phyloP scores from a whole-genome alignment of 2,888 invertebrate genomes.

The Amiota minor region DNA sequence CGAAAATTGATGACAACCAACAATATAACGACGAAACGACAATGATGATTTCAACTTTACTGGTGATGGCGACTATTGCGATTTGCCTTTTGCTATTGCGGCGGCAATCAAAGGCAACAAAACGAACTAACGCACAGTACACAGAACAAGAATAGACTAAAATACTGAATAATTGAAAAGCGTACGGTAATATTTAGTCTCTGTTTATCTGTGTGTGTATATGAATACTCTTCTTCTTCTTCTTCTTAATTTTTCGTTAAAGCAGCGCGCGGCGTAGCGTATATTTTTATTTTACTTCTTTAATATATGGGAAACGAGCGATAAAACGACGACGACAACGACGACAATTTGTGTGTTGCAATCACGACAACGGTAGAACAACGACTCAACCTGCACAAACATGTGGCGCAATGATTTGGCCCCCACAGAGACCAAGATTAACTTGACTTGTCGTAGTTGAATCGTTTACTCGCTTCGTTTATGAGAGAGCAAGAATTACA shows the following conservation, averaged over 20 bases:
- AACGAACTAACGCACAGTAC: constrained; percentile 6
- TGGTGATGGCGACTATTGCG: constrained; percentile 19
- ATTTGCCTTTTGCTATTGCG: too few relatives aligned
- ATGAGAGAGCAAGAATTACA: background rate
- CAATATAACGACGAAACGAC: constrained; percentile 30
- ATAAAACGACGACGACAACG: background rate
- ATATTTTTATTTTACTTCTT: background rate
- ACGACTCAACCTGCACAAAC: constrained; percentile 61
- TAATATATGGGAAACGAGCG: background rate
- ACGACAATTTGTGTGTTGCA: constrained; percentile 56
- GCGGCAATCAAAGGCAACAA: background rate
- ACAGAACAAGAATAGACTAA: background rate
- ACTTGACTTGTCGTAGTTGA: background rate
- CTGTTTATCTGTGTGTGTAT: too few relatives aligned
- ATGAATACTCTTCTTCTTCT: too few relatives aligned
- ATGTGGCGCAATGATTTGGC: constrained; percentile 50
- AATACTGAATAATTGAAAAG: too few relatives aligned
- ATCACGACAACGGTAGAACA: constrained; percentile 69
- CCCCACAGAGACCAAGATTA: constrained; percentile 49
- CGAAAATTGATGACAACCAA: constrained; percentile 50
- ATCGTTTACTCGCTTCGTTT: background rate
- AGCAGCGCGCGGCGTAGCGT: background rate
- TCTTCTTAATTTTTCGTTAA: background rate
- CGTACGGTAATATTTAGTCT: too few relatives aligned
- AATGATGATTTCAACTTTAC: too few relatives aligned